Percentiles rank a stretch among this genome's conserved stretches.
These are phyloP conservation scores for Drosophila villosipedis DNA, from an alignment of 2,888 invertebrate genomes.

Conservation along the genomic window DNA sequence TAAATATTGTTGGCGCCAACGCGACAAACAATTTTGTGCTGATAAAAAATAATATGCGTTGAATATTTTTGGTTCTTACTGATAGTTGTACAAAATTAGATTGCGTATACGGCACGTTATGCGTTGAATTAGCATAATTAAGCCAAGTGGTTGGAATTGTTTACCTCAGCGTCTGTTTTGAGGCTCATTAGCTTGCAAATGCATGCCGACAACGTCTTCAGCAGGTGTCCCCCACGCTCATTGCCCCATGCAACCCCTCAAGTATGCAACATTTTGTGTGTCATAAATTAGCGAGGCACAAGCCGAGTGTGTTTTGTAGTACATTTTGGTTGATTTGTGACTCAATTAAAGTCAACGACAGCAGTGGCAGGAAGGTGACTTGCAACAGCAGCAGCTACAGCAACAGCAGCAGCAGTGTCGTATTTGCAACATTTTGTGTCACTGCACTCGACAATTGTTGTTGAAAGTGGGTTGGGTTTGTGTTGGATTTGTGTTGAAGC, in stretches of 20 bases:
- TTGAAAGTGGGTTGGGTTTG: constrained; percentile 3
- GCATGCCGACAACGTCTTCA: constrained; percentile 66
- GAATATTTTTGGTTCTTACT: constrained; percentile 1
- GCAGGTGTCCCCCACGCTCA: constrained; percentile 53
- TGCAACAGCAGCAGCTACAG: constrained; percentile 5
- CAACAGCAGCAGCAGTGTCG: constrained; percentile 29
- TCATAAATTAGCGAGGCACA: constrained; percentile 80
- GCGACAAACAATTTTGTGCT: constrained; percentile 28
- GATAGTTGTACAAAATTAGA: constrained; percentile 27
- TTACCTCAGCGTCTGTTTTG: constrained; percentile 39
- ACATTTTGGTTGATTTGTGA: constrained; percentile 84
- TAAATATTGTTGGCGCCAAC: constrained; percentile 62
- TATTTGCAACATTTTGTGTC: constrained; percentile 67
- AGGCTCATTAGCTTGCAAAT: constrained; percentile 82
- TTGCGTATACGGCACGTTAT: constrained; percentile 57
- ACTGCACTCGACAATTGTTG: constrained; percentile 64
- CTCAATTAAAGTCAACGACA: constrained; percentile 84
- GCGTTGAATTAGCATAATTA: constrained; percentile 70
- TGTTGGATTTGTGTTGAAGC: constrained; percentile 1
- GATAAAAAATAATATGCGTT: constrained; percentile 1
- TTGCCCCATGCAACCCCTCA: constrained; percentile 45
- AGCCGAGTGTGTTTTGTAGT: constrained; percentile 58
- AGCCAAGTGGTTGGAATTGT: constrained; percentile 22
- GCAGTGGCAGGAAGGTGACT: constrained; percentile 70
- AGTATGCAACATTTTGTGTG: constrained; percentile 74